Base-by-base conservation (phyloP, 1,140 invertebrate genomes). In the Diuraphis noxia region DNA sequence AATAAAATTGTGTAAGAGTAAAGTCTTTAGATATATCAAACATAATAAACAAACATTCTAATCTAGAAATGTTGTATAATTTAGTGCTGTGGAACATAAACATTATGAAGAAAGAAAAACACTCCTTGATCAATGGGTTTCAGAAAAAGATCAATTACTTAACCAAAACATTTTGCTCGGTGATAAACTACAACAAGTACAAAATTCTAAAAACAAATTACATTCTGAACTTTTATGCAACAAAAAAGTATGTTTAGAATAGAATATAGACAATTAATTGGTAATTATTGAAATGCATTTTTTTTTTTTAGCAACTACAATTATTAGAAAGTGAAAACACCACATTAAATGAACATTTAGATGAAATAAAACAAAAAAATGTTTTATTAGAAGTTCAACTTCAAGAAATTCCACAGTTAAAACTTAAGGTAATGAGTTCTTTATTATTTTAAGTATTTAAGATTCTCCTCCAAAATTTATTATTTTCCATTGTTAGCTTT, bases 41-140 rank as follows among this genome's bases (percentile, higher is more conserved):
- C 6, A n/a, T n/a, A 38, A 43, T 84, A n/a, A 84, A 41, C 25
- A 84, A 43, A 84, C 7, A 19, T 43, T 41, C 13, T 84, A 84
- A 84, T 84, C 10, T 34, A 84, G 2, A 6, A 38, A 41, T 43
- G 23, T 41, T 41, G 30, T 82, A 6, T 41, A 7, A 8, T 94
- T 96, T 63, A 96, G 96, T 86, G 94, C 96, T 87, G 93, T 97
- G 7, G 97, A 98, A 93, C 95, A 96, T 79, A 95, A 96, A 92
- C 97, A 98, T 93, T 94, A 95, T 2, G 97, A 98, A 92, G 95
- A 96, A 90, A 93, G 97, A 3, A 95, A 96, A 92, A 95, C 96
- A 52, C 93, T 98, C 3, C 95, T 96, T 1, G 94, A 95, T 52
- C 96, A 97, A 88, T 94, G 96, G 90, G 94, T 94, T 13, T 93